Percentiles rank a stretch among this genome's conserved stretches.
Conservation (phyloP, 2,888 invertebrate species). For the Papilio demoleus region DNA sequence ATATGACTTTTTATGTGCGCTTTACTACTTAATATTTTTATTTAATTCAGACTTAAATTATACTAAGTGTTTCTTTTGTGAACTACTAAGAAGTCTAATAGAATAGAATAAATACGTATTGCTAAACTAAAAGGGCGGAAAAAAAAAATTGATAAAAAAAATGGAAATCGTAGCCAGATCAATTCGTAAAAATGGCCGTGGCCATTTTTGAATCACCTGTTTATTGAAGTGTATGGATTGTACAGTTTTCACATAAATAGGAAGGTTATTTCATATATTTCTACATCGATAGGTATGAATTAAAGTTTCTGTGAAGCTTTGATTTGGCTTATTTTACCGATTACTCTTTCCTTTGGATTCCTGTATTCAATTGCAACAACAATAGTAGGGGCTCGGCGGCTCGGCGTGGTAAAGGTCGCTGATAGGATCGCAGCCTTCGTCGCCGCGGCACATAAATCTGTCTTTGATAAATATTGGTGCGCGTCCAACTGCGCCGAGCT, state of each 20-base stretch:
- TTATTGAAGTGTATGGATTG: no score
- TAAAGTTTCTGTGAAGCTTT: neutral
- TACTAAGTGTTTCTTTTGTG: no score
- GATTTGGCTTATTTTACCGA: slow-evolving; percentile 1
- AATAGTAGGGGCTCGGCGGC: slow-evolving; percentile 51
- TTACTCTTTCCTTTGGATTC: slow-evolving; percentile 42
- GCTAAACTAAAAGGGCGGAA: no score
- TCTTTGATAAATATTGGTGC: slow-evolving; percentile 82
- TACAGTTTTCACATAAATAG: no score
- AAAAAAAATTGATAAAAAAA: no score
- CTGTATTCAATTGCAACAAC: slow-evolving; percentile 68
- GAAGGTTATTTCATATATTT: neutral
- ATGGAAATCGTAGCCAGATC: no score
- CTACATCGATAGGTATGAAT: neutral
- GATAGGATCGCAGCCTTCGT: slow-evolving; percentile 78
- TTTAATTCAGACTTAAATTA: slow-evolving; percentile 32
- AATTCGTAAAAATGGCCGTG: no score
- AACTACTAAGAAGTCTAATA: no score
- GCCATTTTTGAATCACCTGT: no score
- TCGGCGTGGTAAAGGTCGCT: slow-evolving; percentile 51
- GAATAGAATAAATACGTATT: no score
- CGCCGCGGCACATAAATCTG: slow-evolving; percentile 78
- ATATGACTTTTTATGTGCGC: slow-evolving; percentile 61
- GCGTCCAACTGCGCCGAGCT: slow-evolving; percentile 65
- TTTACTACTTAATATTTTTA: slow-evolving; percentile 45